Percentiles rank a stretch among this genome's conserved stretches.
phyloP scores from a whole-genome alignment of 2,113 vertebrate species.

The Laticauda colubrina region DNA sequence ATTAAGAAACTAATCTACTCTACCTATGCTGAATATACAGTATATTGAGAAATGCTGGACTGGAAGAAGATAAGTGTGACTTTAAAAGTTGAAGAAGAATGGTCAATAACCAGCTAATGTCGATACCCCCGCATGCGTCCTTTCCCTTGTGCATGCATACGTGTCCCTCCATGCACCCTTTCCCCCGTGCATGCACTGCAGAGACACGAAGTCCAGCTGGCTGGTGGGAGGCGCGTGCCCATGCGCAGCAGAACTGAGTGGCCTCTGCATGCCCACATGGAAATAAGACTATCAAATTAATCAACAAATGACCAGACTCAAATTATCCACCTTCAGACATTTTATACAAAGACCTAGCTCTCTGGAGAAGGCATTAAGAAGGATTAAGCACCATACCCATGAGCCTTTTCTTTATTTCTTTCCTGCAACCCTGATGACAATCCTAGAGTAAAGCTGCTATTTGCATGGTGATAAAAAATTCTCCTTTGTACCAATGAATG shows the following conservation, averaged over 20 bases:
- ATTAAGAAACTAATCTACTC: neutral
- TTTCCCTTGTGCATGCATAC: no score
- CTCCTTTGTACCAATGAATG: no score
- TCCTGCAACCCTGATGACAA: neutral
- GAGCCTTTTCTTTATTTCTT: neutral
- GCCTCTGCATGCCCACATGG: no score
- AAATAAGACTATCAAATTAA: neutral
- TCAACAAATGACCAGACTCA: neutral
- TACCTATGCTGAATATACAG: neutral
- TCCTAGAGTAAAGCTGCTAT: neutral
- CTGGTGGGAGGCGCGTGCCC: no score
- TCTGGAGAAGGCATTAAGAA: neutral
- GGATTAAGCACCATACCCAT: neutral
- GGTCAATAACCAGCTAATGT: neutral
- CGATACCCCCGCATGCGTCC: neutral
- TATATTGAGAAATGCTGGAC: neutral
- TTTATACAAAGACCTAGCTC: neutral
- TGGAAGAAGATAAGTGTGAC: neutral
- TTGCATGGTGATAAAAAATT: neutral
- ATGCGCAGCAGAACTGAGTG: no score
- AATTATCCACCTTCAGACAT: neutral
- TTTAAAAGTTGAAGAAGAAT: neutral
- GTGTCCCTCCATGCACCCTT: no score
- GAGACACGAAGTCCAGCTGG: no score
- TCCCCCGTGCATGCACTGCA: no score